A percentile compares a stretch with the other conserved stretches of the same genome.
Evolutionary conservation across 1,140 invertebrate species (phyloP).

Genomic region (Asbolus verrucosus): DNA sequence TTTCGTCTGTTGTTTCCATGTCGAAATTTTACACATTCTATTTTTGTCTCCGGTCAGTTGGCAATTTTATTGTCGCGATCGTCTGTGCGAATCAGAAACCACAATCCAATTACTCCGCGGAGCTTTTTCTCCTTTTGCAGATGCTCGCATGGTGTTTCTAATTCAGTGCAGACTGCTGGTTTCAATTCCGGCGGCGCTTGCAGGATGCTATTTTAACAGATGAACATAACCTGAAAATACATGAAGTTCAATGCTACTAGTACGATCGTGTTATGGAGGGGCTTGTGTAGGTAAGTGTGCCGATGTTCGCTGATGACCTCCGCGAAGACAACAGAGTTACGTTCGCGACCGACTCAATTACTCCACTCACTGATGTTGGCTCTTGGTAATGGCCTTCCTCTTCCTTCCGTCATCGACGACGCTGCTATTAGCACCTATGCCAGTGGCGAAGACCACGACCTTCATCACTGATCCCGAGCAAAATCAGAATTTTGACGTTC

Average conservation of each 20-base stretch:
- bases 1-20: no score
- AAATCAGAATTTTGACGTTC: no score
- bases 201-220: slow-evolving; percentile 37
- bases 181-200: slow-evolving; percentile 1
- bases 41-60: no score
- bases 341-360: slow-evolving; percentile 43
- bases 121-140: neutral
- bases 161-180: neutral
- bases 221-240: slow-evolving; percentile 47
- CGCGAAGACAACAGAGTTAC: slow-evolving; percentile 53
- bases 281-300: slow-evolving; percentile 52
- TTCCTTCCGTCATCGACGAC: slow-evolving; percentile 40
- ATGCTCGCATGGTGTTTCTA: neutral
- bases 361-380: slow-evolving; percentile 31
- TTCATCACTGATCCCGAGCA: no score
- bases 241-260: slow-evolving; percentile 54
- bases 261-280: slow-evolving; percentile 45
- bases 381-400: slow-evolving; percentile 42
- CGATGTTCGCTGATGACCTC: slow-evolving; percentile 50
- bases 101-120: no score
- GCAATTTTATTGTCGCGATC: no score
- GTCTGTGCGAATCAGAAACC: no score
- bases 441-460: neutral
- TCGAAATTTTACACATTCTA: no score
- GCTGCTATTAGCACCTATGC: neutral